These are phyloP conservation scores for Haliclona indistincta DNA, from an alignment of 37 sponge, comb jelly and placozoan species.

Conservation along the genomic window DNA sequence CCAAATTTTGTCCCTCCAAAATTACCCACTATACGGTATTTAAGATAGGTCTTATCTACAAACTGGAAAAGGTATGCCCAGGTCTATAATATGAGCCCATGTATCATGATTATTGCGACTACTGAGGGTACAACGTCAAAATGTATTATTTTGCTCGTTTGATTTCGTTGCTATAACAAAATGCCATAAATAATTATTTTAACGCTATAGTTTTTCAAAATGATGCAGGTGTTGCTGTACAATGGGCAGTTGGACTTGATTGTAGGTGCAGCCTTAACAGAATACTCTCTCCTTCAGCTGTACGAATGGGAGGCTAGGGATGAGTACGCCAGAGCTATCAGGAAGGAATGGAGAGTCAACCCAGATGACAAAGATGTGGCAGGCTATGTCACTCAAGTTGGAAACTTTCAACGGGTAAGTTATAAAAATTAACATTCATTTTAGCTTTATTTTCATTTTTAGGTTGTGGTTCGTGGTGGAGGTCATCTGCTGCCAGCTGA, in stretches of 20 bases:
- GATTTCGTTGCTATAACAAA: no score
- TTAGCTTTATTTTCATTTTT: neutral
- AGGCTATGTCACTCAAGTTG: conserved; percentile 72
- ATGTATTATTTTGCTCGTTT: no score
- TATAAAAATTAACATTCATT: neutral
- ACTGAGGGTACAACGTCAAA: no score
- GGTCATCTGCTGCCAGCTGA: conserved; percentile 25
- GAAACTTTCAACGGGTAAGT: conserved; percentile 62
- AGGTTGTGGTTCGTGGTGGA: conserved; percentile 28
- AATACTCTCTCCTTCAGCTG: conserved; percentile 37
- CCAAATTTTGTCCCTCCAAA: no score
- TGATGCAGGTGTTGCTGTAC: conserved; percentile 69
- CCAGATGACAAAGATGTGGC: conserved; percentile 69
- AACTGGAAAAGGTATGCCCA: no score
- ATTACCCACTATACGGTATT: no score
- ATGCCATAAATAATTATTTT: no score
- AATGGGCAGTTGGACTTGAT: conserved; percentile 90
- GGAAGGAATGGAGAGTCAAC: conserved; percentile 69
- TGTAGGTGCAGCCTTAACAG: conserved; percentile 77
- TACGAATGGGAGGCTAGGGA: conserved; percentile 65
- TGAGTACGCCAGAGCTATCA: conserved; percentile 48
- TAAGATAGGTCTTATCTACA: no score
- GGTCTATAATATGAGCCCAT: no score
- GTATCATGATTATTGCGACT: no score
- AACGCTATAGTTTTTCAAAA: no score